phyloP scores from a whole-genome alignment of 2,113 vertebrate species.

The Heptranchias perlo region DNA sequence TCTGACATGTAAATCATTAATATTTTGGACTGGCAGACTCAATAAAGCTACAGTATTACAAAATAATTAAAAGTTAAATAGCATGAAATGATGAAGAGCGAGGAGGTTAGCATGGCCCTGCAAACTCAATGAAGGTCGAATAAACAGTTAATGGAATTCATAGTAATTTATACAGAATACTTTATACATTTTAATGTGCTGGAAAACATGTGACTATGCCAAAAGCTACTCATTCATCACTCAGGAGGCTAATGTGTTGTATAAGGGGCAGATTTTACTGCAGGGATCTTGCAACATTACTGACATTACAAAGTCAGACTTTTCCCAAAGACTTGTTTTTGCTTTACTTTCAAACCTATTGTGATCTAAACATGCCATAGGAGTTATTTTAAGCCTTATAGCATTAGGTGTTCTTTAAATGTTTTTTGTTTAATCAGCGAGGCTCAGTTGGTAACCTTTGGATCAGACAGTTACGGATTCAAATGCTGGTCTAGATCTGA shows the following conservation, averaged over 20 bases:
- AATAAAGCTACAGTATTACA: conserved; percentile 21
- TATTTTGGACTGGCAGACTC: not conserved
- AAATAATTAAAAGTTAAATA: conserved; percentile 35
- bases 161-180: conserved; percentile 32
- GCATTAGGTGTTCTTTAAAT: too few relatives aligned
- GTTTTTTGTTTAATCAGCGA: too few relatives aligned
- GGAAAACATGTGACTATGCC: conserved; percentile 19
- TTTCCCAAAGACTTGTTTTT: not conserved
- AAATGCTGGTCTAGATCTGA: too few relatives aligned
- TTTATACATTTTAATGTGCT: conserved; percentile 36
- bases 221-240: conserved; percentile 36
- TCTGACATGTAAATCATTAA: conserved; percentile 14
- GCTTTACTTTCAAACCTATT: not conserved
- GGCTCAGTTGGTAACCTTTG: too few relatives aligned
- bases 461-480: too few relatives aligned
- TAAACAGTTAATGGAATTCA: conserved; percentile 38
- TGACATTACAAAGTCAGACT: conserved; percentile 33
- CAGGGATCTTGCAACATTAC: conserved; percentile 10
- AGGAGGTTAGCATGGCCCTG: conserved; percentile 8
- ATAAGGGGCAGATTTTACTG: conserved; percentile 31
- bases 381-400: not conserved
- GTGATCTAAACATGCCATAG: not conserved
- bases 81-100: conserved; percentile 27
- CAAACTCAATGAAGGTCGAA: conserved; percentile 34
- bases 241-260: not conserved